Conservation (phyloP, 2,888 invertebrate species). For the Mechanitis messenoides region DNA sequence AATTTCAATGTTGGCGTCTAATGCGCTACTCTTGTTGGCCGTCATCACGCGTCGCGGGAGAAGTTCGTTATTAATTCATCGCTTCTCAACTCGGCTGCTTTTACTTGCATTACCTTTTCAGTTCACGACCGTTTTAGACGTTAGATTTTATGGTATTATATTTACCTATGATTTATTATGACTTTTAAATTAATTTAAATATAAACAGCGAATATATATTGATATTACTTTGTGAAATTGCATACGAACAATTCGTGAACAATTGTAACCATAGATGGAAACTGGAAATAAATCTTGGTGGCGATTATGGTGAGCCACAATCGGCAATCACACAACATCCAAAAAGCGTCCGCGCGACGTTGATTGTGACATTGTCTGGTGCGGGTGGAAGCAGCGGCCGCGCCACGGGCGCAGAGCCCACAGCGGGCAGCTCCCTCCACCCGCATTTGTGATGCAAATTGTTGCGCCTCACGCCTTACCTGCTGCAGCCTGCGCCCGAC, state of each 20-base stretch:
- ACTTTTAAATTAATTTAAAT: neutral
- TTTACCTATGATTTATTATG: slow-evolving; percentile 13
- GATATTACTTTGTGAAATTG: too few species aligned
- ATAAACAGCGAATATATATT: neutral
- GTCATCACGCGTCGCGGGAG: slow-evolving; percentile 74
- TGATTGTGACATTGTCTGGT: slow-evolving; percentile 75
- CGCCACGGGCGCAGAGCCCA: slow-evolving; percentile 32
- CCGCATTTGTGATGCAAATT: slow-evolving; percentile 56
- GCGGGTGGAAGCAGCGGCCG: slow-evolving; percentile 43
- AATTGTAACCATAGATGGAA: slow-evolving; percentile 12
- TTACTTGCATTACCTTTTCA: slow-evolving; percentile 53
- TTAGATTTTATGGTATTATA: slow-evolving; percentile 28
- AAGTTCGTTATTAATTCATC: slow-evolving; percentile 74
- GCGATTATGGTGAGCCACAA: slow-evolving; percentile 60
- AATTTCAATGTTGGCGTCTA: slow-evolving; percentile 60
- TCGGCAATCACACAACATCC: slow-evolving; percentile 69
- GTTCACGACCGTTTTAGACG: slow-evolving; percentile 42
- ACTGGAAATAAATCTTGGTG: slow-evolving; percentile 41
- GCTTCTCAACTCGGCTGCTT: slow-evolving; percentile 60
- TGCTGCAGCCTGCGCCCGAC: slow-evolving; percentile 48
- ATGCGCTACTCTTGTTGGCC: slow-evolving; percentile 75
- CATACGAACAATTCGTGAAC: neutral
- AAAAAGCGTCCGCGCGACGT: slow-evolving; percentile 73
- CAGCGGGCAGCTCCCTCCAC: slow-evolving; percentile 45
- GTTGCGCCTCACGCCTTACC: slow-evolving; percentile 67